These are phyloP conservation scores for Halocynthia aurantium DNA, from an alignment of 23 tunicate genomes.

Conservation along the genomic window DNA sequence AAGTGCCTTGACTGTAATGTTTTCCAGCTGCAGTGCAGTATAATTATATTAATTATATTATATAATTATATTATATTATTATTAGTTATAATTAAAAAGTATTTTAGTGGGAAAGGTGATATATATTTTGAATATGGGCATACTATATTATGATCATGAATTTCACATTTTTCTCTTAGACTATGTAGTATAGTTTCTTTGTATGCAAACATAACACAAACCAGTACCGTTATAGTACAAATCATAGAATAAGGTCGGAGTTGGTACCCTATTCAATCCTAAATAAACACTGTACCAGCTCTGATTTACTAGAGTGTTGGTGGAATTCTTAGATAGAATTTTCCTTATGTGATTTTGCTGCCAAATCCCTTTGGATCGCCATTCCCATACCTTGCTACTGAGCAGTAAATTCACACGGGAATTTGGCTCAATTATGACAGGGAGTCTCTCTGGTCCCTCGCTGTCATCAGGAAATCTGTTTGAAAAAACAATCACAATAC, in stretches of 20 bases:
- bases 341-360: background rate
- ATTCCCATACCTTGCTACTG: background rate
- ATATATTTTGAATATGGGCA: no score
- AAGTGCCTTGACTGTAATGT: no score
- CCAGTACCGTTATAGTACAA: conserved; percentile 1
- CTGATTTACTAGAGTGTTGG: background rate
- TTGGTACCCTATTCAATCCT: conserved; percentile 8
- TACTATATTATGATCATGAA: background rate
- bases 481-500: no score
- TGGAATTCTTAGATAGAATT: no score
- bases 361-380: background rate
- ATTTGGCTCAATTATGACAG: background rate
- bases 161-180: background rate
- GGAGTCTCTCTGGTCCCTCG: background rate
- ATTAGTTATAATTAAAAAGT: no score
- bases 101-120: no score
- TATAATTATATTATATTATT: no score
- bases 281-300: conserved; percentile 1
- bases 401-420: background rate
- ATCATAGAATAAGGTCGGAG: background rate
- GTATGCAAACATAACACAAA: background rate
- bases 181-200: background rate
- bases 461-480: background rate
- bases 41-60: no score
- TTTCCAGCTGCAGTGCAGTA: no score